Base-by-base conservation (phyloP, 2,888 invertebrate species). In the Coecobrya sp. region DNA sequence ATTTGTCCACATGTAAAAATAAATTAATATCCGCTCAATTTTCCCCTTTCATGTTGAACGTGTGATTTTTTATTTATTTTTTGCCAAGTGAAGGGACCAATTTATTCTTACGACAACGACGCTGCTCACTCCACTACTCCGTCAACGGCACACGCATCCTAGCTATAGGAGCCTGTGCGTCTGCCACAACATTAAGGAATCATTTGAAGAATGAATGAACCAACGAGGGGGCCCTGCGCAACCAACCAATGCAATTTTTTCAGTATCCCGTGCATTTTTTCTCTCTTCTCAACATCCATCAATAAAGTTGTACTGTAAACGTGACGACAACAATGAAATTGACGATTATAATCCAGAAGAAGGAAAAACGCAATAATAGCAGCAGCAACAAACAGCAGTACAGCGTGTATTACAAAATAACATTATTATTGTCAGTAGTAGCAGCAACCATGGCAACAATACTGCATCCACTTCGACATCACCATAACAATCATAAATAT, bases 101-200 rank as follows among this genome's bases (percentile, higher is more conserved):
- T 68, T 73, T 27, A n/a, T 65, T 19, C 19, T 62, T 62, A 11
- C 25, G 62, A 25, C 36, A 76, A 76, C 49, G 19, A 36, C n/a
- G 1, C 76, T 68, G 1, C 76, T 68, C 68, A 45, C 45, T 76
- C 22, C 27, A 68, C 68, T 68, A 27, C 68, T 30, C 4, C 0
- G 19, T 22, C 30, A 27, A 27, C 30, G 16, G 13, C 36, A 76
- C 81, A 81, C 55, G 55, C 52, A 45, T n/a, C 79, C 11, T n/a
- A 19, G 59, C 68, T 19, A 5, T 42, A 86, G 70, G 86, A 86
- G 86, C 70, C 86, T 70, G 13, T 49, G 52, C 68, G 86, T 86
- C 86, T 86, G 42, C 36, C 49, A 55, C 30, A 36, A 36, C 65
- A 25, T 65, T 22, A 36, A 70, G 11, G 49, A 22, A 27, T 65